Evolutionary conservation across 1,140 invertebrate species (phyloP).

Genomic region (Heliothis subflexa): DNA sequence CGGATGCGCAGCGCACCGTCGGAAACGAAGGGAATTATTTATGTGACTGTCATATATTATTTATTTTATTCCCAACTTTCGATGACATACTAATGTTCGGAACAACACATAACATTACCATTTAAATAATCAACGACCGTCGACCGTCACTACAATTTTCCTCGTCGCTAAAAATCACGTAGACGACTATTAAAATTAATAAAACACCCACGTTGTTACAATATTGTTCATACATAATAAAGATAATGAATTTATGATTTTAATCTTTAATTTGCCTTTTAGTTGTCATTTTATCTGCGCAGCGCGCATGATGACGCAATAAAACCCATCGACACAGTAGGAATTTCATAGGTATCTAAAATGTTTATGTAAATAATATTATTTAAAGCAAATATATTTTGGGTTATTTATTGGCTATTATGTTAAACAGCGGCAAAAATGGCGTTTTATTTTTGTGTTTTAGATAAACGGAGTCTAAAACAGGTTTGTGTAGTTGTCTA

Average conservation of each 20-base stretch:
- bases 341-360: slow-evolving; percentile 19
- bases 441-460: slow-evolving; percentile 21
- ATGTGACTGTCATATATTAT: slow-evolving; percentile 62
- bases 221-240: slow-evolving; percentile 29
- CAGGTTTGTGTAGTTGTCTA: slow-evolving; percentile 28
- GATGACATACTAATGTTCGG: slow-evolving; percentile 63
- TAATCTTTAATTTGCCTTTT: slow-evolving; percentile 2
- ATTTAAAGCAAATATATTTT: slow-evolving; percentile 34
- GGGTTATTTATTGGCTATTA: slow-evolving; percentile 39
- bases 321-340: slow-evolving; percentile 21
- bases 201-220: slow-evolving; percentile 23
- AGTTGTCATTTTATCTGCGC: slow-evolving; percentile 24
- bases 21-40: slow-evolving; percentile 65
- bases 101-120: slow-evolving; percentile 46
- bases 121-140: slow-evolving; percentile 5
- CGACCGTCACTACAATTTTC: not conserved
- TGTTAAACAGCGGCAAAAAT: slow-evolving; percentile 35
- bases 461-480: slow-evolving; percentile 1
- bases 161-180: not conserved
- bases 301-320: slow-evolving; percentile 35
- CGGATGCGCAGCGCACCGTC: slow-evolving; percentile 61
- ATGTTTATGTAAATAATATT: slow-evolving; percentile 33
- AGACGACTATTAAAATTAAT: slow-evolving; percentile 19
- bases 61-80: slow-evolving; percentile 64
- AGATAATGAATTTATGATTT: slow-evolving; percentile 38